Base-by-base conservation (phyloP, 2,113 vertebrate species). In the Oophaga pumilio region DNA sequence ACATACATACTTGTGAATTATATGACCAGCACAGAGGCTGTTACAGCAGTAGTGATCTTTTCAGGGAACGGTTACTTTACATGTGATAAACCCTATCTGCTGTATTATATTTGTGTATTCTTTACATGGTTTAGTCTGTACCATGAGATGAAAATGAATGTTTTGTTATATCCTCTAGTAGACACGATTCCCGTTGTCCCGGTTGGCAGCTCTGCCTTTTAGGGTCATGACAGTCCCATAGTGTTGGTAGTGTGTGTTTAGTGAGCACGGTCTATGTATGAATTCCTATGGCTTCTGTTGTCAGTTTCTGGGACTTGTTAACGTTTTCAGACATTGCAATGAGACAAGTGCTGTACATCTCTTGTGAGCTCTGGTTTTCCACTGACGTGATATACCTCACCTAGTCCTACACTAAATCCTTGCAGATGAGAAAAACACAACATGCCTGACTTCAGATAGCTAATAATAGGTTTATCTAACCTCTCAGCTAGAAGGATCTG, bases 211-310 rank as follows among this genome's bases (percentile, higher is more conserved):
- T 80, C 57, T 60, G 56, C 62, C 60, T 82, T 82, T 52, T 82
- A 82, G 52, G 80, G 60, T 82, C 62, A 50, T n/a, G 57, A 60
- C n/a, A 52, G 24, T 24, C 43, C 62, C 43, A 82, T 60, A 50
- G 60, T 82, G 60, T 60, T 26, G 20, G 80, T 82, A 24, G n/a
- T 66, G 26, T 81, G 13, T 62, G 79, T 49, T 81, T 10, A 28
- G 76, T 7, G 2, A 17, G 52, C 11, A 52, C 2, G 22, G 56
- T 60, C 33, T 80, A 80, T 62, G 13, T 33, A 18, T 20, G 57
- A 80, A 80, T 80, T 80, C 78, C 78, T 60, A 62, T 80, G 78
- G 56, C 24, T 33, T 64, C 59, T 82, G 79, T 22, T 82, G 57
- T 62, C 79, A 22, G 57, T 62, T 49, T 82, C 28, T 82, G 59